phyloP scores from a whole-genome alignment of 2,888 invertebrate genomes.

The Empis stercorea region DNA sequence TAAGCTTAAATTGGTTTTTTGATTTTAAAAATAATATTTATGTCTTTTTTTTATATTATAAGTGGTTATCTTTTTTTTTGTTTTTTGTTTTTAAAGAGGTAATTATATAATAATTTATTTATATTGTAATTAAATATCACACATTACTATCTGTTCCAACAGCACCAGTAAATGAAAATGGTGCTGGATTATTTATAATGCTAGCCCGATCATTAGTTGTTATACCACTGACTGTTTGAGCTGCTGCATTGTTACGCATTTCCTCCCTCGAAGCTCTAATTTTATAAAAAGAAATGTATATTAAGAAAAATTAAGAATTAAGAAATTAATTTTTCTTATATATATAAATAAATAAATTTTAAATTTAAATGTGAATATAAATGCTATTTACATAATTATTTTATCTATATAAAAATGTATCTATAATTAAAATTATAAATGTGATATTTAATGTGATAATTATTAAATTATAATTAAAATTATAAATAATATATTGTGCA shows the following conservation, averaged over 20 bases:
- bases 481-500: too few species aligned
- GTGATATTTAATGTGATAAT: too few species aligned
- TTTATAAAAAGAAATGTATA: conserved; percentile 13
- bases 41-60: too few species aligned
- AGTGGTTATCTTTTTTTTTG: too few species aligned
- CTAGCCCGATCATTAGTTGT: conserved; percentile 54
- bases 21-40: too few species aligned
- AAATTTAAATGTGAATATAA: not conserved
- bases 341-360: not conserved
- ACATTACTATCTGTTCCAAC: conserved; percentile 54
- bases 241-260: conserved; percentile 60
- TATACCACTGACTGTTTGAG: conserved; percentile 24
- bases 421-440: too few species aligned
- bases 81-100: too few species aligned
- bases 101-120: too few species aligned
- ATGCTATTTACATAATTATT: not conserved
- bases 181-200: conserved; percentile 70
- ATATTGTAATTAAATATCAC: conserved; percentile 33
- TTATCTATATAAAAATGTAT: too few species aligned
- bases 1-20: too few species aligned
- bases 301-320: not conserved
- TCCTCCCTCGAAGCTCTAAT: conserved; percentile 64
- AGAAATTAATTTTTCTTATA: too few species aligned
- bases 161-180: conserved; percentile 58
- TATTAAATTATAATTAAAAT: too few species aligned